phyloP scores from a whole-genome alignment of 2,797 vertebrate species.

The Pteronotus mesoamericanus region DNA sequence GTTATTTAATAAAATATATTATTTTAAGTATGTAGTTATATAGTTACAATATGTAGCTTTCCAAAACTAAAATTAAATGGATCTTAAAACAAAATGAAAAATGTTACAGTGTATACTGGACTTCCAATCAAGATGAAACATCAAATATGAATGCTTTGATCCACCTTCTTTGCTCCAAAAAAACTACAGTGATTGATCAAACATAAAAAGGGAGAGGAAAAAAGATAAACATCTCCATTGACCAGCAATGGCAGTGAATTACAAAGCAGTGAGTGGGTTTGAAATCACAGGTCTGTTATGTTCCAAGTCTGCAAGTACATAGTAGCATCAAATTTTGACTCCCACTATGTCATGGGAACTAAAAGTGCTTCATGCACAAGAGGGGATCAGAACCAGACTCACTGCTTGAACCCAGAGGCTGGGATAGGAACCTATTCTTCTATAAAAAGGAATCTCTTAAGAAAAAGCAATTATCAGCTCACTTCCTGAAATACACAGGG shows the following conservation, averaged over 20 bases:
- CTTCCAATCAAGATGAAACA: background rate
- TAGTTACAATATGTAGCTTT: background rate
- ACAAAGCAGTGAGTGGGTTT: background rate
- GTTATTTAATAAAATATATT: constrained; percentile 22
- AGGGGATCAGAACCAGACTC: background rate
- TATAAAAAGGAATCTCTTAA: background rate
- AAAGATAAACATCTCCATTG: background rate
- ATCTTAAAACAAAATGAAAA: background rate
- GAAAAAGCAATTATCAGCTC: background rate
- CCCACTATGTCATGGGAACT: background rate
- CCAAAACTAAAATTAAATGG: background rate
- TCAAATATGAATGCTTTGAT: background rate
- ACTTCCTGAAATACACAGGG: background rate
- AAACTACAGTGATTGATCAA: background rate
- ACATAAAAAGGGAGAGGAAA: background rate
- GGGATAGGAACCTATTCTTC: background rate
- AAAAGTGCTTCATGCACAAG: background rate
- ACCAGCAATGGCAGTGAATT: background rate
- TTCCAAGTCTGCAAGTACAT: background rate
- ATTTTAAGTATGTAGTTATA: background rate
- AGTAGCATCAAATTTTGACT: background rate
- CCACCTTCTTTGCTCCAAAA: background rate
- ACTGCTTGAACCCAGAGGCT: background rate
- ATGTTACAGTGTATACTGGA: background rate
- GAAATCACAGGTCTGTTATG: background rate